Evolutionary conservation across 2,888 invertebrate genomes (phyloP).

Genomic region (Catocala fraxini): DNA sequence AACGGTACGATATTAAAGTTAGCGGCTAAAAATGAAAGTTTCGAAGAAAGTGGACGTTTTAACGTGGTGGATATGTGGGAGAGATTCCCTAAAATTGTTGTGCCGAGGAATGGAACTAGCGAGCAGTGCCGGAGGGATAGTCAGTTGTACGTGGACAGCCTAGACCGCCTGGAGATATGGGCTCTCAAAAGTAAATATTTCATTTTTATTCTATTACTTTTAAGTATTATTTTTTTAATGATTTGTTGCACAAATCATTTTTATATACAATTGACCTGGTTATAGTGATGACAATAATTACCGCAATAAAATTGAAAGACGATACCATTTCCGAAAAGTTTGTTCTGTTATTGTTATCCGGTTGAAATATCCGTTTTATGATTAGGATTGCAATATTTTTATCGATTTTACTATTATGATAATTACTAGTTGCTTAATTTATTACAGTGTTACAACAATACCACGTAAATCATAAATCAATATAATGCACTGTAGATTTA

Average conservation of each 20-base stretch:
- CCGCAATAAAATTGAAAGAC: slow-evolving; percentile 1
- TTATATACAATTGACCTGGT: not conserved
- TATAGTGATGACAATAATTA: not conserved
- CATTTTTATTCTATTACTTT: slow-evolving; percentile 17
- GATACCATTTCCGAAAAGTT: not conserved
- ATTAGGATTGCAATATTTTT: not conserved
- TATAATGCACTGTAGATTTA: too few species aligned
- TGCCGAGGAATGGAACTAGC: slow-evolving; percentile 80
- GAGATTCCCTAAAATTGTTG: slow-evolving; percentile 77
- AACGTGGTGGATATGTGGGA: slow-evolving; percentile 77
- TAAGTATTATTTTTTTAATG: not conserved
- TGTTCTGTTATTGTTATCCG: not conserved
- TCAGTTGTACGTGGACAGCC: slow-evolving; percentile 70
- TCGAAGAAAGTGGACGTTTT: slow-evolving; percentile 62
- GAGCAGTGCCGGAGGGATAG: slow-evolving; percentile 80
- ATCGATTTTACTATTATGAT: too few species aligned
- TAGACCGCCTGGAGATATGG: slow-evolving; percentile 82
- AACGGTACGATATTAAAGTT: slow-evolving; percentile 74
- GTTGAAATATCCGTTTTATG: not conserved
- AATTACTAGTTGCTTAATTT: not conserved
- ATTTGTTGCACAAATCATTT: not conserved
- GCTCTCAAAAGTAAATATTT: slow-evolving; percentile 85
- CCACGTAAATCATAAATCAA: not conserved
- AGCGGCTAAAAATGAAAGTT: slow-evolving; percentile 66
- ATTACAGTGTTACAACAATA: not conserved